These are phyloP conservation scores for Gymnoscopelus microlampas DNA, from an alignment of 2,797 vertebrate genomes.

Conservation along the genomic window DNA sequence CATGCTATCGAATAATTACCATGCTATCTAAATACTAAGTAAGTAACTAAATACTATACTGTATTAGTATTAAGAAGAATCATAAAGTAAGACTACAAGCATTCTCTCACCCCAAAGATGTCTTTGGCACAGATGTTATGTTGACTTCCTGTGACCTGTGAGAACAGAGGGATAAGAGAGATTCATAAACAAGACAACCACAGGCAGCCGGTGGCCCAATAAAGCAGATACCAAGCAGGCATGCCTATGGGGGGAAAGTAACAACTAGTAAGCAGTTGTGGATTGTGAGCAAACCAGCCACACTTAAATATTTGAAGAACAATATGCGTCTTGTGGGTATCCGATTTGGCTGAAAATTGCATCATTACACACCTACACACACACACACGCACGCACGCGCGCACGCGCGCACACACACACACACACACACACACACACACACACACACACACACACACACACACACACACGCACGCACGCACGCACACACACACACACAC, in stretches of 20 bases:
- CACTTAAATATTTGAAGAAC: slow-evolving; percentile 7
- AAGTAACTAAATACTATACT: too few relatives aligned
- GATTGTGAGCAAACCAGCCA: neutral
- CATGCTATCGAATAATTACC: too few relatives aligned
- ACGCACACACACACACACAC: neutral
- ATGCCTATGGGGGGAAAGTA: neutral
- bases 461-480: slow-evolving; percentile 10
- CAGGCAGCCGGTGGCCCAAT: neutral
- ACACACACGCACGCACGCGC: slow-evolving; percentile 6
- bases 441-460: neutral
- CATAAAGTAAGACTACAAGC: neutral
- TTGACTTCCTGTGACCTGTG: slow-evolving; percentile 71
- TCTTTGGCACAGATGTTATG: slow-evolving; percentile 60
- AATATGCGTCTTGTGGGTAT: neutral
- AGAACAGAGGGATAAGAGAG: slow-evolving; percentile 31
- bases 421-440: slow-evolving; percentile 16
- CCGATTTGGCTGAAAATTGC: slow-evolving; percentile 1
- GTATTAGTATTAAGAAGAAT: neutral
- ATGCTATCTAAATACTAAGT: too few relatives aligned
- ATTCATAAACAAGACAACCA: neutral
- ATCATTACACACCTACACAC: neutral
- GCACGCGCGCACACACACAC: neutral
- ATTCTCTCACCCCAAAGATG: slow-evolving; percentile 67
- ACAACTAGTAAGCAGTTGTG: neutral
- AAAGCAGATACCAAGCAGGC: slow-evolving; percentile 7